phyloP scores from a whole-genome alignment of 2,888 invertebrate species.

The Oithona nana region DNA sequence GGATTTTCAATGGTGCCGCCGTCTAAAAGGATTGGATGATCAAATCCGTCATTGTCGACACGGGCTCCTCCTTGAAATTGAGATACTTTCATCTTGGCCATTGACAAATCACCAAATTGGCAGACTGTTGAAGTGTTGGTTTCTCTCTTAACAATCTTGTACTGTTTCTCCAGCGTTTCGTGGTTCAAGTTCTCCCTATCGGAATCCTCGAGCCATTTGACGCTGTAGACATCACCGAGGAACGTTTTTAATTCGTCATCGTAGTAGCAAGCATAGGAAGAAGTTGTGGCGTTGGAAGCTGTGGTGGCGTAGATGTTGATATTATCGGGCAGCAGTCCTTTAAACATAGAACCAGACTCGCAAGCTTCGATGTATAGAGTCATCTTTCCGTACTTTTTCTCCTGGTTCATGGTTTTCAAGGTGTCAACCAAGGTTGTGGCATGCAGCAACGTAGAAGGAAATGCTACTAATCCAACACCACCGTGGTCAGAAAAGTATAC shows the following conservation, averaged over 20 bases:
- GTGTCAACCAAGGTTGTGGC: constrained; percentile 23
- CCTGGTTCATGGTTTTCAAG: constrained; percentile 5
- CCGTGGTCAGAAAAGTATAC: constrained; percentile 43
- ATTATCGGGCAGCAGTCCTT: not conserved
- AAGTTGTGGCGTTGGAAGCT: constrained; percentile 38
- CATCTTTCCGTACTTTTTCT: constrained; percentile 27
- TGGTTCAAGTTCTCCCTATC: constrained; percentile 30
- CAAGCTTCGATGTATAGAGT: constrained; percentile 42
- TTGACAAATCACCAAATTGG: constrained; percentile 35
- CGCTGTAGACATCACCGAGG: constrained; percentile 41
- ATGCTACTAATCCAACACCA: constrained; percentile 36
- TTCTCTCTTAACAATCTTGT: constrained; percentile 32
- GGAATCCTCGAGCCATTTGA: constrained; percentile 22
- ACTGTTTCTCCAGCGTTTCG: constrained; percentile 36
- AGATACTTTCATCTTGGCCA: constrained; percentile 24
- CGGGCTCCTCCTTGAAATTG: constrained; percentile 23
- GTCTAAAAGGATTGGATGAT: too few species aligned
- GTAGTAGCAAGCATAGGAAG: constrained; percentile 39
- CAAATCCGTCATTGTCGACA: too few species aligned
- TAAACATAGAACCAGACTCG: constrained; percentile 41
- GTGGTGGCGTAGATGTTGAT: constrained; percentile 38
- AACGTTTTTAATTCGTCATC: constrained; percentile 32
- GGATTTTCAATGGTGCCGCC: not conserved
- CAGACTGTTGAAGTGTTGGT: constrained; percentile 39
- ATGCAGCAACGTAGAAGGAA: constrained; percentile 31